Conservation (phyloP, 2,888 invertebrate species). For the Polydrusus cervinus region DNA sequence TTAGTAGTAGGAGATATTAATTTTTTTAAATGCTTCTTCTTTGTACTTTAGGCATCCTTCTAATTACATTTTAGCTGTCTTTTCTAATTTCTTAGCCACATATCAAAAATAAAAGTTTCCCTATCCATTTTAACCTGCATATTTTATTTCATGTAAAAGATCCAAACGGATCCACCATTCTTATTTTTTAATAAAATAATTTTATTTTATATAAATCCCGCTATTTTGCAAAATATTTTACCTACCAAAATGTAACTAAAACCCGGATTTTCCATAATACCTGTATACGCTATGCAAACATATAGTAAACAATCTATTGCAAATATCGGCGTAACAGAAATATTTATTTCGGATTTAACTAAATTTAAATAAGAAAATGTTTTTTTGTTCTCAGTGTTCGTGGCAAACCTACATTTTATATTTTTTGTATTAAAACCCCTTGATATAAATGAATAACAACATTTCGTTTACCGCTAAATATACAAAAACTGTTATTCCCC, state of each 20-base stretch:
- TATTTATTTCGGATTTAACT: slow-evolving; percentile 21
- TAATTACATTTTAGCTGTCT: no score
- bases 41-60: no score
- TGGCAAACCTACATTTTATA: slow-evolving; percentile 9
- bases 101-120: no score
- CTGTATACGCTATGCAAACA: slow-evolving; percentile 33
- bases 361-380: slow-evolving; percentile 31
- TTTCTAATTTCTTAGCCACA: no score
- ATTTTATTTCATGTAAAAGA: no score
- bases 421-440: slow-evolving; percentile 7
- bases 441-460: slow-evolving; percentile 6
- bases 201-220: no score
- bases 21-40: no score
- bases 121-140: no score
- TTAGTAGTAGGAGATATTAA: no score
- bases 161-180: no score
- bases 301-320: slow-evolving; percentile 36
- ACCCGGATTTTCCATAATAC: slow-evolving; percentile 30
- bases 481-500: background rate
- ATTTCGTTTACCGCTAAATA: slow-evolving; percentile 1
- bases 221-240: slow-evolving; percentile 30
- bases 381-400: slow-evolving; percentile 1
- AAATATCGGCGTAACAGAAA: slow-evolving; percentile 21
- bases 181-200: no score
- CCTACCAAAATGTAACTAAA: slow-evolving; percentile 32